A percentile compares a stretch with the other conserved stretches of the same genome.
phyloP scores from a whole-genome alignment of 2,888 invertebrate species.

The Ommatoiulus sabulosus region DNA sequence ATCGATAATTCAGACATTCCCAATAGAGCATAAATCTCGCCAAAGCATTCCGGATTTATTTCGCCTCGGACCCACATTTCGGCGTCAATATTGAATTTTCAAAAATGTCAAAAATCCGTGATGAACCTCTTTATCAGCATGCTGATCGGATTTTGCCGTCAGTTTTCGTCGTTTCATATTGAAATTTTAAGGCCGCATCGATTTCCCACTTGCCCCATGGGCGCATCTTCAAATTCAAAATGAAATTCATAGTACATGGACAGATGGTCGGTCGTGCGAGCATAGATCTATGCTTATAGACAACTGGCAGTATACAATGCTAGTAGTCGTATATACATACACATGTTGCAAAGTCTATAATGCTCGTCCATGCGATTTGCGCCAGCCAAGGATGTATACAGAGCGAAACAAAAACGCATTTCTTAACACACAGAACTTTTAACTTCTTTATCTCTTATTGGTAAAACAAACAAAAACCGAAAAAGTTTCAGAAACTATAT shows the following conservation, averaged over 20 bases:
- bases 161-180: neutral
- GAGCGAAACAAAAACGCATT: neutral
- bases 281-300: neutral
- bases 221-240: neutral
- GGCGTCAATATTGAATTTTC: neutral
- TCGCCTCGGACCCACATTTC: neutral
- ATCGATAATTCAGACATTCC: neutral
- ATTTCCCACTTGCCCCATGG: neutral
- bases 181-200: neutral
- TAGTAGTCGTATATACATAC: neutral
- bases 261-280: neutral
- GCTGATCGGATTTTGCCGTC: conserved; percentile 3
- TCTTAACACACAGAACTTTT: too few relatives aligned
- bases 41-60: neutral
- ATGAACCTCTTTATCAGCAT: neutral
- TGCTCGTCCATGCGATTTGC: neutral
- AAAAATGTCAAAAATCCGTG: neutral
- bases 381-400: neutral
- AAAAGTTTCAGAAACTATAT: too few relatives aligned
- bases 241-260: neutral
- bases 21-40: neutral
- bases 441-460: too few relatives aligned
- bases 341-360: neutral
- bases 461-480: too few relatives aligned
- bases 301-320: neutral